A percentile compares a stretch with the other conserved stretches of the same genome.
These are phyloP conservation scores for Syncerus caffer DNA, from an alignment of 2,797 vertebrate genomes.

Conservation along the genomic window DNA sequence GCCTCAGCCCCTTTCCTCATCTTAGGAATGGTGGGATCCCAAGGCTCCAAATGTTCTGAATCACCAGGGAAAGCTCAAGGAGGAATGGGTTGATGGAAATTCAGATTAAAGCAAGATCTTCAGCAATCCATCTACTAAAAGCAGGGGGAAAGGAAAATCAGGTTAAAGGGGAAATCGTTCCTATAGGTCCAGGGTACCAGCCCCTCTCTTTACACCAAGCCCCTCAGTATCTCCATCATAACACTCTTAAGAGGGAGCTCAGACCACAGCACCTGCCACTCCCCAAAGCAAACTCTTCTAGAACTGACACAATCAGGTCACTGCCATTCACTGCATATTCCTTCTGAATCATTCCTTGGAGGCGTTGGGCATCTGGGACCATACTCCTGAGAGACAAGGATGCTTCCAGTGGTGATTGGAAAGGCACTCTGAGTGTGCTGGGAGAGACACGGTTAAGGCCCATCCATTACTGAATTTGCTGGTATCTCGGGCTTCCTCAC, in stretches of 20 bases:
- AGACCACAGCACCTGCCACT: neutral
- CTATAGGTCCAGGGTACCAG: neutral
- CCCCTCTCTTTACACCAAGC: neutral
- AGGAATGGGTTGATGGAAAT: neutral
- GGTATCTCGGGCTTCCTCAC: neutral
- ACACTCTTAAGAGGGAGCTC: no score
- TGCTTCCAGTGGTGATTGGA: neutral
- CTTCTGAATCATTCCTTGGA: neutral
- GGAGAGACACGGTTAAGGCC: neutral
- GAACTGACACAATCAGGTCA: neutral
- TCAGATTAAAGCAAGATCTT: neutral
- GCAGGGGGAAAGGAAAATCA: neutral
- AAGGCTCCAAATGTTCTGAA: neutral
- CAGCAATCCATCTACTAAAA: neutral
- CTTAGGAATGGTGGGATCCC: no score
- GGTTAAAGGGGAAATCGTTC: neutral
- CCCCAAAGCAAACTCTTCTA: neutral
- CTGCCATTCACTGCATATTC: neutral
- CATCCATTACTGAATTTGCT: neutral
- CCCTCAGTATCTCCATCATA: neutral
- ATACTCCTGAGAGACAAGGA: no score
- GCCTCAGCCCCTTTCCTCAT: no score
- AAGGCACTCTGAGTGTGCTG: neutral
- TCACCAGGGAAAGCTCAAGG: neutral
- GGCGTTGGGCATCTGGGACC: neutral